Evolutionary conservation across 2,888 invertebrate genomes (phyloP), one percentile per base, ranked within the genome.

Genomic region (Agelastica alni): DNA sequence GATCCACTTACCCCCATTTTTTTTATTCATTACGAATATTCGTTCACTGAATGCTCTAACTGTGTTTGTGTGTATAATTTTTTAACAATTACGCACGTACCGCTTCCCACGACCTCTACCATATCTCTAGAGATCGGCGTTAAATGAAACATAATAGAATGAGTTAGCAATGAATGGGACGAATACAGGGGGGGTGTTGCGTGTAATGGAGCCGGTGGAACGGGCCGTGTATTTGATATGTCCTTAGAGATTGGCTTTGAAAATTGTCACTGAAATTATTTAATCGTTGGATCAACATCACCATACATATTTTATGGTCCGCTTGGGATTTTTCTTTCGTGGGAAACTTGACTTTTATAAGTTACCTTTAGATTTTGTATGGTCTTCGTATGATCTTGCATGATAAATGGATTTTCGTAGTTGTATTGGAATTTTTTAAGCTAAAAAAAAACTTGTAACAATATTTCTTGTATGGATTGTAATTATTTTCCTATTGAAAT

Each of bases 241-340:
- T 52, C 58, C 61, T 61, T 39, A 22, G 58, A 59, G 64, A 53
- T 55, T 60, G 14, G 22, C 7, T 12, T 20, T n/a, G 12, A 53
- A 60, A 63, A 61, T n/a, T 62, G 64, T 64, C 64, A 54, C 60
- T 61, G 64, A 65, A 66, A 66, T 68, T 64, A 66, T 61, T 64
- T 66, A 68, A 68, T 64, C 63, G 66, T 20, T 41, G 59, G 59
- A 66, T 67, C 64, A 67, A 66, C 62, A 66, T 63, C 64, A 59
- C 42, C 49, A 59, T 66, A 63, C 64, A 66, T 66, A 63, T 64
- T 67, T 65, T 62, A 67, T 66, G 56, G 56, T 39, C 47, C 57
- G 47, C 53, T 48, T 37, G 67, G 67, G 66, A 63, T 45, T 64
- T 62, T 34, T 43, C 13, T 48, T 34, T 32, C 52, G 56, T 58